Base-by-base conservation (phyloP, 2,797 vertebrate genomes). In the Hypotaenidia philippensis region DNA sequence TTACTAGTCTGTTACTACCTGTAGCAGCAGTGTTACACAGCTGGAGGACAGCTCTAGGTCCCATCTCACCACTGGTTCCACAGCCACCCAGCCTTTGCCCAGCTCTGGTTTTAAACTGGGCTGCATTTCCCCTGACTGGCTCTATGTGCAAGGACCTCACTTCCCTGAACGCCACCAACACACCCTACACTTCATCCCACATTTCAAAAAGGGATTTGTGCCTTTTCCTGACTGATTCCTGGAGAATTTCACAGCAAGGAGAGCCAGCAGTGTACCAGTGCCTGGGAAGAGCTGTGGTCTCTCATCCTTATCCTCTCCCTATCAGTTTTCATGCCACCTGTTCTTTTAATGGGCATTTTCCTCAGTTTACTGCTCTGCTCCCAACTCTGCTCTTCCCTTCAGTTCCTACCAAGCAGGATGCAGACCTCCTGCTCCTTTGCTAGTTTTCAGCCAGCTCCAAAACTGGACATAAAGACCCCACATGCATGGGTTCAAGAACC, bases 271-370 rank as follows among this genome's bases (percentile, higher is more conserved):
- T 9, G 15, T 36, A 13, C 2, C 1, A 65, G 23, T 4, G 1
- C 20, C 26, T 19, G 64, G 38, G 13, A n/a, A 17, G 79, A 76
- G 34, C 55, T 47, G 32, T 20, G 17, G 15, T 65, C 49, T 57
- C 41, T 19, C 41, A 44, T 44, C 41, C 41, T 44, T 4, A 17
- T 38, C 32, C 31, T 68, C 26, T 31, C 31, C 44, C 12, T 29
- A 10, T 2, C 0, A 0, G 44, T 86, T 83, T 78, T 71, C 65
- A 52, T 1, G 0, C 34, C 34, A 11, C 22, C 44, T 49, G 18
- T 20, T 21, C 40, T 59, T 76, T 55, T 53, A 63, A 2, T 8
- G 3, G 14, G 5, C 3, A 5, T 71, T 75, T 75, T 71, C 34
- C 38, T 27, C 36, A 27, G 0, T 53, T 81, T 53, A 41, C 6